Evolutionary conservation across 2,888 invertebrate genomes (phyloP), one percentile per base, ranked within the genome.

Genomic region (Patella pellucida): DNA sequence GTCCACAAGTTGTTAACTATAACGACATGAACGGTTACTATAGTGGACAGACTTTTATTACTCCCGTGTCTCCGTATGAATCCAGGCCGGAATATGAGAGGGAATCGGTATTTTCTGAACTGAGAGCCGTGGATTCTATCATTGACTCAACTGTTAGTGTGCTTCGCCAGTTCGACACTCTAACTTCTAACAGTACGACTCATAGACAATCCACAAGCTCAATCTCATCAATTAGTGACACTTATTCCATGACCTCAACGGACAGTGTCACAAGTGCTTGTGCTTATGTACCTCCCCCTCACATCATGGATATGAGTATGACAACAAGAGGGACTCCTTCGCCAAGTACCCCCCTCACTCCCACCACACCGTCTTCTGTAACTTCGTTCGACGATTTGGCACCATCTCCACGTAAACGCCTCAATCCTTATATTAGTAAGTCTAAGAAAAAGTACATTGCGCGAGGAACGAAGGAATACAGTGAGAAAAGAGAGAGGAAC

Each of bases 401-500:
- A 23, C 23, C 62, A 69, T 54, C 72, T 50, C 78, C 78, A 31
- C 27, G 76, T 52, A 54, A 74, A 54, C 72, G 51, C 70, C 23
- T 78, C 76, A 15, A 73, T 77, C 9, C 56, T 31, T 54, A 68
- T 68, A 76, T 72, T 15, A 76, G 73, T 15, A 76, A 75, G 16
- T 78, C 82, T 70, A 80, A 84, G 68, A 85, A 86, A 69, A 80
- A 85, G 91, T 93, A 94, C 83, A 93, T 96, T 87, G 97, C 97
- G 92, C 98, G 97, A 92, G 95, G 96, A 80, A 97, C 96, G 86
- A 96, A 97, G 88, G 98, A 98, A 91, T 98, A 98, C 92, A 93
- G 96, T 84, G 93, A 97, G 81, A 93, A 97, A 81, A 93, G 98
- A 68, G 97, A 97, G 89, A 93, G 98, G 84, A 98, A 98, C 92